A percentile compares a stretch with the other conserved stretches of the same genome.
Conservation (phyloP, 1,140 invertebrate genomes). For the Diplogasteroides magnus region DNA sequence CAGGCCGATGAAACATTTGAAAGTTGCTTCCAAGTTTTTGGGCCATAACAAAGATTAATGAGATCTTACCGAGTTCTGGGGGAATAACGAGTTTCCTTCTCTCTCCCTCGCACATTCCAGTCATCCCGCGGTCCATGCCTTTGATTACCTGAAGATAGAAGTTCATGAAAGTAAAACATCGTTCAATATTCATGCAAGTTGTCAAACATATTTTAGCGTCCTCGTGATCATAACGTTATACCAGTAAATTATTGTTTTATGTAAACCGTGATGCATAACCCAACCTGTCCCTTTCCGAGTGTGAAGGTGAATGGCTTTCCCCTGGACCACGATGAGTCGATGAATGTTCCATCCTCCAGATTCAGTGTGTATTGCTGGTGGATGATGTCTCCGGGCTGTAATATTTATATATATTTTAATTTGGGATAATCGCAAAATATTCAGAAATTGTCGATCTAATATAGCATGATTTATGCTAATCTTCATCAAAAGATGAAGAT, state of each 20-base stretch:
- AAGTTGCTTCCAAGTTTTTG: too few species aligned
- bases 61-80: conserved; percentile 57
- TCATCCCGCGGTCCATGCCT: conserved; percentile 53
- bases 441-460: conserved; percentile 22
- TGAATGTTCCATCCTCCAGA: conserved; percentile 59
- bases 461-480: conserved; percentile 39
- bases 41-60: too few species aligned
- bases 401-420: neutral
- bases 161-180: too few species aligned
- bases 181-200: too few species aligned
- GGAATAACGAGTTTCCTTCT: conserved; percentile 60
- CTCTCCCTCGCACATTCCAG: conserved; percentile 61
- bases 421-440: conserved; percentile 27
- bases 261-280: too few species aligned
- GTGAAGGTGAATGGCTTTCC: conserved; percentile 60
- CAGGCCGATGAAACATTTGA: too few species aligned
- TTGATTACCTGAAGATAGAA: conserved; percentile 45
- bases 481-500: too few species aligned
- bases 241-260: too few species aligned
- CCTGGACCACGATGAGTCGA: conserved; percentile 60
- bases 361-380: conserved; percentile 51
- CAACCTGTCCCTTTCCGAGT: conserved; percentile 59
- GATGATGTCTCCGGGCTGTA: conserved; percentile 35
- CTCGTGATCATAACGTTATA: too few species aligned
- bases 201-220: too few species aligned